These are phyloP conservation scores for Paralichthys olivaceus DNA, from an alignment of 2,113 vertebrate genomes.

Conservation along the genomic window DNA sequence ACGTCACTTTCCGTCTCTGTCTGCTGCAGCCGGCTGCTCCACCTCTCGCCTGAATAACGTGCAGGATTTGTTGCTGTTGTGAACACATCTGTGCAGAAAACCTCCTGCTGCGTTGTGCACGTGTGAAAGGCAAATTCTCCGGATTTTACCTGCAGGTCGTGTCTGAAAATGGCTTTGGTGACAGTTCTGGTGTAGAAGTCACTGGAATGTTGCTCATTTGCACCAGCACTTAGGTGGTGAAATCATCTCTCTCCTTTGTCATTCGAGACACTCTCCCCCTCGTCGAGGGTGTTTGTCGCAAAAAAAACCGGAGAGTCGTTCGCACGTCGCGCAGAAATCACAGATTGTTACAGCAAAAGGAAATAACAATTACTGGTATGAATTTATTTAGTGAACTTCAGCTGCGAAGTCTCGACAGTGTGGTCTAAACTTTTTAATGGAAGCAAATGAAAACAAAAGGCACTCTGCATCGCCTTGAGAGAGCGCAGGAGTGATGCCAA, in stretches of 20 bases:
- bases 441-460: slow-evolving; percentile 56
- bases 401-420: slow-evolving; percentile 23
- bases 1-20: too few species aligned
- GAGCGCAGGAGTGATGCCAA: slow-evolving; percentile 86
- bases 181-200: slow-evolving; percentile 33
- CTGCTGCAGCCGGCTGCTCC: too few species aligned
- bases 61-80: neutral
- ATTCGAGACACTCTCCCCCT: slow-evolving; percentile 14
- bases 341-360: slow-evolving; percentile 20
- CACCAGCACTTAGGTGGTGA: slow-evolving; percentile 52
- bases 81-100: slow-evolving; percentile 1
- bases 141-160: too few species aligned
- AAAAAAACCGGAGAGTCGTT: neutral
- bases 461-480: slow-evolving; percentile 38
- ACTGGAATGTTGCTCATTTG: slow-evolving; percentile 6
- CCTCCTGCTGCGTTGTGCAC: too few species aligned
- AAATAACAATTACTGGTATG: slow-evolving; percentile 24
- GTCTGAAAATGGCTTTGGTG: neutral
- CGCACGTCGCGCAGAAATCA: slow-evolving; percentile 14
- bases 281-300: slow-evolving; percentile 22
- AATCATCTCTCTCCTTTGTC: slow-evolving; percentile 24
- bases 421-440: slow-evolving; percentile 66
- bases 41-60: too few species aligned
- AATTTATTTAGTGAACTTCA: slow-evolving; percentile 9
- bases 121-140: too few species aligned